Conservation (phyloP, 2,113 vertebrate species). For the Nannobrachium achirus region DNA sequence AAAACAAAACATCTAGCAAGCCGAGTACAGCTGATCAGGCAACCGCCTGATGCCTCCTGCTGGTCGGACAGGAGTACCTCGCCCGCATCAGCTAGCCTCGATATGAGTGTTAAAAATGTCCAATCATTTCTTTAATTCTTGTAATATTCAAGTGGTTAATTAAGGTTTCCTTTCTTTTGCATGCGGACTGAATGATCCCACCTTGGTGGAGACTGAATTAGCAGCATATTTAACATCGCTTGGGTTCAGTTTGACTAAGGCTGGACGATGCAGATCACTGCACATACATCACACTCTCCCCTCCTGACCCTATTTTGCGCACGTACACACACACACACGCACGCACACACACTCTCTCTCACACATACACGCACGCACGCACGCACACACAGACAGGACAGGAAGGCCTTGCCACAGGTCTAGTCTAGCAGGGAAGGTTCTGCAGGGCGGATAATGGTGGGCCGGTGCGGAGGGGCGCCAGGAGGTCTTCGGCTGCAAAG, state of each 20-base stretch:
- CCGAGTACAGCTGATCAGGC: background rate
- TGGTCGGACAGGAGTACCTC: conserved; percentile 23
- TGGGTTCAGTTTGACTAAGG: conserved; percentile 41
- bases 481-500: conserved; percentile 93
- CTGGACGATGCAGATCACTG: conserved; percentile 51
- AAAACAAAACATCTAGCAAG: conserved; percentile 20
- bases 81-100: background rate
- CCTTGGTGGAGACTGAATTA: conserved; percentile 43
- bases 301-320: conserved; percentile 46
- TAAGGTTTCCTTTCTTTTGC: conserved; percentile 32
- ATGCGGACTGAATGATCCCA: conserved; percentile 50
- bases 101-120: conserved; percentile 30
- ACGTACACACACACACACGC: conserved; percentile 25
- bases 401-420: conserved; percentile 64
- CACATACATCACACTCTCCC: conserved; percentile 33
- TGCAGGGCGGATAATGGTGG: conserved; percentile 94
- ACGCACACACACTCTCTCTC: background rate
- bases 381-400: conserved; percentile 43
- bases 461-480: conserved; percentile 89
- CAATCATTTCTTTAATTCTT: conserved; percentile 2
- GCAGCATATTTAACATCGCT: conserved; percentile 72
- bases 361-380: conserved; percentile 40
- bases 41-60: conserved; percentile 34
- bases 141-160: conserved; percentile 58
- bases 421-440: conserved; percentile 96